These are phyloP conservation scores for Petrocephalus schoutedeni DNA, from an alignment of 2,797 vertebrate genomes.

Conservation along the genomic window DNA sequence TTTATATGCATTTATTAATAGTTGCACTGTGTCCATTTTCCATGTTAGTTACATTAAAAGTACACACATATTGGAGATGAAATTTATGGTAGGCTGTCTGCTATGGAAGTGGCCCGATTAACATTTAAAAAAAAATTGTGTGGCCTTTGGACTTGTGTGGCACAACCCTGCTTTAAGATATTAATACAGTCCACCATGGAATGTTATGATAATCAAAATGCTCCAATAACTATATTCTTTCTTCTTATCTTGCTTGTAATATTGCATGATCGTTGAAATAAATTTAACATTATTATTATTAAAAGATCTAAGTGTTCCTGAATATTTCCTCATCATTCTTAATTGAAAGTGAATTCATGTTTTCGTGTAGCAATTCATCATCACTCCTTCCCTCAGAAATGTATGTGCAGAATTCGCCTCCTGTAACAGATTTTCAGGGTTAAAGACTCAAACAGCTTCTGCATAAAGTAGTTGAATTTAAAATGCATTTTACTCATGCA, in stretches of 20 bases:
- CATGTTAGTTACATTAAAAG: not conserved
- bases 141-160: not conserved
- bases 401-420: slow-evolving; percentile 36
- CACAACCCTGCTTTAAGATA: not conserved
- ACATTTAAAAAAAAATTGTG: not conserved
- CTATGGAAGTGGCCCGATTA: not conserved
- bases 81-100: not conserved
- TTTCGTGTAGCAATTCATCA: slow-evolving; percentile 42
- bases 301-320: not conserved
- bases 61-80: not conserved
- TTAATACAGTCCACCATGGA: not conserved
- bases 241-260: not conserved
- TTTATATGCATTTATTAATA: not conserved
- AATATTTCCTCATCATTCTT: slow-evolving; percentile 41
- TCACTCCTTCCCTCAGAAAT: slow-evolving; percentile 36
- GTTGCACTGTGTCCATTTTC: not conserved
- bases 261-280: not conserved
- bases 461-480: not conserved
- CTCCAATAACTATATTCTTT: not conserved
- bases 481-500: not conserved
- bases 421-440: slow-evolving; percentile 29
- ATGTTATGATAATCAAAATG: not conserved
- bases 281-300: not conserved
- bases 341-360: slow-evolving; percentile 48
- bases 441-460: not conserved